These are phyloP conservation scores for Craseonycteris thonglongyai DNA, from an alignment of 2,113 vertebrate species.

Conservation along the genomic window DNA sequence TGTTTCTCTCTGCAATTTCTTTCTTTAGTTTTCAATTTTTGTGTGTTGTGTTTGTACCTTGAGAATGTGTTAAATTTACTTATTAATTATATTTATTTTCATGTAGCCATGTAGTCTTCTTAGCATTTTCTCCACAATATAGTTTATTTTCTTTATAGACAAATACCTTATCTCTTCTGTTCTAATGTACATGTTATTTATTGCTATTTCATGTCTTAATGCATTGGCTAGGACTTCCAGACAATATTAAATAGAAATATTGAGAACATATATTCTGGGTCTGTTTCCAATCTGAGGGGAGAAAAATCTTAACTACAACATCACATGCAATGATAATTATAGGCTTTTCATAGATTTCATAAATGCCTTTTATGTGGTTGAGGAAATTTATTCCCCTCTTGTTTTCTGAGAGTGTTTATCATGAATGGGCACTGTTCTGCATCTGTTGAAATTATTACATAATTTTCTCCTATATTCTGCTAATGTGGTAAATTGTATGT, in stretches of 20 bases:
- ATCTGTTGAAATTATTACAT: not conserved
- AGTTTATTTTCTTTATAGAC: not conserved
- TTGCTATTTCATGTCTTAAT: not conserved
- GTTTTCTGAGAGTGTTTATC: not conserved
- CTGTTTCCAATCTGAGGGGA: not conserved
- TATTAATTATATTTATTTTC: not conserved
- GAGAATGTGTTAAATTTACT: not conserved
- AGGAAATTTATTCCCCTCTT: not conserved
- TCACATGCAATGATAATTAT: not conserved
- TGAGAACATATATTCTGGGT: not conserved
- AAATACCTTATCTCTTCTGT: not conserved
- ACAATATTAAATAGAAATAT: not conserved
- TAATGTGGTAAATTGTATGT: not conserved
- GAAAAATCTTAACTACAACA: not conserved
- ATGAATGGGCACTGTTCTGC: not conserved
- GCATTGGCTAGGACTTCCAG: not conserved
- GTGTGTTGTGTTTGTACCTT: not conserved
- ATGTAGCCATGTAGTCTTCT: not conserved
- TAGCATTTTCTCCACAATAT: not conserved
- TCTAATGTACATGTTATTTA: not conserved
- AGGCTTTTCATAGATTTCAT: not conserved
- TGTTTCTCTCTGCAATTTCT: not conserved
- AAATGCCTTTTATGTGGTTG: not conserved
- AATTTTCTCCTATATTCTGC: not conserved
- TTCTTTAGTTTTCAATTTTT: not conserved